A percentile compares a stretch with the other conserved stretches of the same genome.
Evolutionary conservation across 2,113 vertebrate species (phyloP).

Genomic region (Gnathonemus longibarbis): DNA sequence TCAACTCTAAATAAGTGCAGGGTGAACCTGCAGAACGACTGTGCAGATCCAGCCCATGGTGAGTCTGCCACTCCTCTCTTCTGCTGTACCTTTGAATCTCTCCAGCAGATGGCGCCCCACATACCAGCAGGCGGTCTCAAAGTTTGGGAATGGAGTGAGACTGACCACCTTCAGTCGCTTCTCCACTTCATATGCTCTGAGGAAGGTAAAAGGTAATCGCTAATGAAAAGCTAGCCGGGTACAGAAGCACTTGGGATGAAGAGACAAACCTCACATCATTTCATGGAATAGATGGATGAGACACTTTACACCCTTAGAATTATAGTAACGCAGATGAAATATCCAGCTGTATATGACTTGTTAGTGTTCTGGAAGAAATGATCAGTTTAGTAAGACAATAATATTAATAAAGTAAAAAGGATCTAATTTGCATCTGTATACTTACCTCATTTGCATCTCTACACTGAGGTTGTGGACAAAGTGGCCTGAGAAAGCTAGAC

Average conservation of each 20-base stretch:
- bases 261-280: neutral
- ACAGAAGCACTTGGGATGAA: neutral
- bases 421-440: neutral
- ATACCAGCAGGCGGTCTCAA: constrained; percentile 95
- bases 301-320: neutral
- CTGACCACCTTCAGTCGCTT: constrained; percentile 84
- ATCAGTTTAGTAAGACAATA: neutral
- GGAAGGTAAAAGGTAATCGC: constrained; percentile 39
- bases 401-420: neutral
- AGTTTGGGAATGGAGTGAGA: constrained; percentile 90
- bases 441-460: constrained; percentile 97
- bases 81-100: constrained; percentile 81
- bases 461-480: constrained; percentile 92
- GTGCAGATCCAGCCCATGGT: neutral
- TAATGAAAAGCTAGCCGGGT: neutral
- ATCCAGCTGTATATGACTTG: neutral
- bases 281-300: neutral
- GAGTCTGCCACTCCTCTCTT: neutral
- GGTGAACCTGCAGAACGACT: neutral
- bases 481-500: constrained; percentile 91
- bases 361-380: neutral
- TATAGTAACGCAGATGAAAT: neutral
- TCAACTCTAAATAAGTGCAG: neutral
- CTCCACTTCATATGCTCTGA: constrained; percentile 93
- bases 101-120: constrained; percentile 87